A percentile compares a stretch with the other conserved stretches of the same genome.
phyloP scores from a whole-genome alignment of 2,888 invertebrate genomes.

The Acrobeloides nanus region DNA sequence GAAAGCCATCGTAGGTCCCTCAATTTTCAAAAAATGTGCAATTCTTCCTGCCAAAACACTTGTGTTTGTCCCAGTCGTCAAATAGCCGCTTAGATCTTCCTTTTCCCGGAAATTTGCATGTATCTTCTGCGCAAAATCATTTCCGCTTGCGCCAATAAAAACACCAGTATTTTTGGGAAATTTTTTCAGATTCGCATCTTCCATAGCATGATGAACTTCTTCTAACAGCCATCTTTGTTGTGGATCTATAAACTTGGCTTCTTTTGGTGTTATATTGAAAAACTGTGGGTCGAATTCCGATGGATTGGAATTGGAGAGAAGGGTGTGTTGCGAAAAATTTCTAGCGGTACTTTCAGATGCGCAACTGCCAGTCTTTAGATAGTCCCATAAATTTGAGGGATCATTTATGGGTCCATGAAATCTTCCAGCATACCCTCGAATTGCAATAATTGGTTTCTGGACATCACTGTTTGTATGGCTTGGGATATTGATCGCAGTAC shows the following conservation, averaged over 20 bases:
- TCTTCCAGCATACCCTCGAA: too few relatives aligned
- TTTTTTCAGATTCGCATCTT: conserved; percentile 59
- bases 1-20: conserved; percentile 81
- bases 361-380: too few relatives aligned
- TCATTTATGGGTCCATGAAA: too few relatives aligned
- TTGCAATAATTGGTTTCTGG: too few relatives aligned
- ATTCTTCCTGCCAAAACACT: conserved; percentile 82
- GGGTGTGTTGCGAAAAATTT: too few relatives aligned
- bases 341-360: too few relatives aligned
- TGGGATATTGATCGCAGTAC: too few relatives aligned
- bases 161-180: conserved; percentile 85
- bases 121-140: conserved; percentile 35
- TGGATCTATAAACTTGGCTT: conserved; percentile 71
- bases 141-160: conserved; percentile 69
- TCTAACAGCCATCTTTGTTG: conserved; percentile 81
- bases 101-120: too few relatives aligned
- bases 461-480: too few relatives aligned
- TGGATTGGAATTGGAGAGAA: too few relatives aligned
- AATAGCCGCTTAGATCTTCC: conserved; percentile 72
- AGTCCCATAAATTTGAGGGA: too few relatives aligned
- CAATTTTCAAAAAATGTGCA: conserved; percentile 86
- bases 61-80: conserved; percentile 78
- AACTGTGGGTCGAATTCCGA: conserved; percentile 55
- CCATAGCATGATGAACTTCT: conserved; percentile 74
- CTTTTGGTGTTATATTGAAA: conserved; percentile 53